Evolutionary conservation across 2,797 vertebrate genomes (phyloP).

Genomic region (Hydrophis major): DNA sequence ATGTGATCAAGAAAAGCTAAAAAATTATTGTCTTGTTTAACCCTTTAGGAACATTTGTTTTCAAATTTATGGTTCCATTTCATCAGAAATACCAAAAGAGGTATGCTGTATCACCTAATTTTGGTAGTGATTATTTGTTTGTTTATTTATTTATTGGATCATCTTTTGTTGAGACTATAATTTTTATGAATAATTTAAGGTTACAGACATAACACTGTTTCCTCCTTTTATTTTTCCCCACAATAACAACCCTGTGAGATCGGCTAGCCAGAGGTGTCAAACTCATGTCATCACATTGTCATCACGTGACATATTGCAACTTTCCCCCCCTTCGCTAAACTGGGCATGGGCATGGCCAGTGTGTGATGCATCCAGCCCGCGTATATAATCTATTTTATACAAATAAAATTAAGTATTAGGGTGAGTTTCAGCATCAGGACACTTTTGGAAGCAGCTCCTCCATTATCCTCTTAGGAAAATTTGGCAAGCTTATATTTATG

Average conservation of each 20-base stretch:
- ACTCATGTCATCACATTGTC: too few relatives aligned
- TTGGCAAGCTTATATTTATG: neutral
- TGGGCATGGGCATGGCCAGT: too few relatives aligned
- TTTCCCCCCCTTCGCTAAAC: too few relatives aligned
- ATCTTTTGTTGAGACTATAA: neutral
- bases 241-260: neutral
- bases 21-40: conserved; percentile 50
- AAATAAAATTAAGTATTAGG: neutral
- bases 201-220: neutral
- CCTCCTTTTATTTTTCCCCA: neutral
- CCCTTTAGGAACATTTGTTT: conserved; percentile 36
- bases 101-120: neutral
- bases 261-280: too few relatives aligned
- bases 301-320: too few relatives aligned
- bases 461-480: neutral
- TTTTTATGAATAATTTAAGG: neutral
- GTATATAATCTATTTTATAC: neutral
- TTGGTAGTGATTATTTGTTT: neutral
- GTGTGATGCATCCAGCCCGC: too few relatives aligned
- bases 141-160: neutral
- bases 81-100: neutral
- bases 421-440: neutral
- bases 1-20: conserved; percentile 60
- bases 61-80: neutral
- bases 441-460: neutral